phyloP scores from a whole-genome alignment of 1,140 invertebrate species.

The Eufriesea mexicana region DNA sequence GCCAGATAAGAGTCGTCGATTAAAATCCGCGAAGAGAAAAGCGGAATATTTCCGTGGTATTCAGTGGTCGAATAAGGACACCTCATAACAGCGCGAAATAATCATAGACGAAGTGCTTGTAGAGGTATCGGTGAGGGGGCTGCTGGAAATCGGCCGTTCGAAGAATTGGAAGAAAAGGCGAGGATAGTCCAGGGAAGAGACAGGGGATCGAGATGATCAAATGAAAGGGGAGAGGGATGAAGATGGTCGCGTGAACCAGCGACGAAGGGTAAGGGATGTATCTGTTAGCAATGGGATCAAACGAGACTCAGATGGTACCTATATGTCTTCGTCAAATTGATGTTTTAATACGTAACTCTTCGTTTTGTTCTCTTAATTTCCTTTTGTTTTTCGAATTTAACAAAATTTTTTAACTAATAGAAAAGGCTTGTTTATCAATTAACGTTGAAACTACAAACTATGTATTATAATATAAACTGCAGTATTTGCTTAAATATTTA shows the following conservation, averaged over 20 bases:
- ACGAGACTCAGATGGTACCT: background rate
- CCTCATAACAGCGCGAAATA: constrained; percentile 53
- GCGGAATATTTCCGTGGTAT: constrained; percentile 13
- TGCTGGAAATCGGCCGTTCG: constrained; percentile 44
- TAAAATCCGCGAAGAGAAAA: background rate
- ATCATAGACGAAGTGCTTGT: constrained; percentile 60
- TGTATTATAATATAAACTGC: no score
- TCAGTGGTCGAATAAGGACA: constrained; percentile 5
- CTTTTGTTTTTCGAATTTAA: background rate
- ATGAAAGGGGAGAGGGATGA: constrained; percentile 59
- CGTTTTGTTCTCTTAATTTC: no score
- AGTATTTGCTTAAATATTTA: no score
- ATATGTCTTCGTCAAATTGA: background rate
- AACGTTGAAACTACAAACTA: no score
- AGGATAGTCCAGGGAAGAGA: constrained; percentile 50
- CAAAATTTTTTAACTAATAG: background rate
- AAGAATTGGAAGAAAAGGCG: constrained; percentile 62
- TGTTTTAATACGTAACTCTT: background rate
- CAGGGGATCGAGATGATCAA: constrained; percentile 57
- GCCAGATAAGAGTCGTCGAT: background rate
- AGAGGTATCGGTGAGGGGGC: constrained; percentile 30
- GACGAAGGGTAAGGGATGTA: constrained; percentile 45
- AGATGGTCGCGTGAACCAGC: constrained; percentile 64
- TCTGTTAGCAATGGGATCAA: constrained; percentile 45
- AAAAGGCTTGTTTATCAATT: no score